Percentiles rank a stretch among this genome's conserved stretches.
phyloP scores from a whole-genome alignment of 2,797 vertebrate genomes.

The Varecia variegata region DNA sequence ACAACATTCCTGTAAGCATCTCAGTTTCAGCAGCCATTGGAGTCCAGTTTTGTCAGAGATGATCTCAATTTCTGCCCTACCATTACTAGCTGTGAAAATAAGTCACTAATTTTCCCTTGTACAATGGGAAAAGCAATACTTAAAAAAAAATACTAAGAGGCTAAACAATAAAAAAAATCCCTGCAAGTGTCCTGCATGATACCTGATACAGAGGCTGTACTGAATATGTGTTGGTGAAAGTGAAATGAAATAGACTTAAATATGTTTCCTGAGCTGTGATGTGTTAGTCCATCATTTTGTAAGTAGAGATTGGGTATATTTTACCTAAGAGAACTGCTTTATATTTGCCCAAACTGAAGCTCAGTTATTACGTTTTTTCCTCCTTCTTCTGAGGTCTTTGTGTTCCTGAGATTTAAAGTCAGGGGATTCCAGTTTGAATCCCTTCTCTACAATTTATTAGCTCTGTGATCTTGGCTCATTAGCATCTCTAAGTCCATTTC shows the following conservation, averaged over 20 bases:
- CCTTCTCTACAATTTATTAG: conserved; percentile 23
- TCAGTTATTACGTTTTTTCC: background rate
- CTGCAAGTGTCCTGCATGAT: background rate
- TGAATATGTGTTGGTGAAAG: background rate
- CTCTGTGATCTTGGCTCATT: background rate
- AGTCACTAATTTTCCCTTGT: background rate
- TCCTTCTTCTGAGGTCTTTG: background rate
- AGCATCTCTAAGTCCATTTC: conserved; percentile 25
- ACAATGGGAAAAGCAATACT: background rate
- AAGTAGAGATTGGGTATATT: background rate
- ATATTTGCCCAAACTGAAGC: background rate
- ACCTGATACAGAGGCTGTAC: background rate
- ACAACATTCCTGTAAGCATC: background rate
- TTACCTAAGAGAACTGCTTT: background rate
- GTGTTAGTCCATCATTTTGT: background rate
- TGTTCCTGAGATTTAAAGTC: conserved; percentile 9
- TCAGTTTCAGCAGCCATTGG: background rate
- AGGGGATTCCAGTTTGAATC: background rate
- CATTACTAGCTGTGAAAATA: background rate
- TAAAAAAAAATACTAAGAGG: background rate
- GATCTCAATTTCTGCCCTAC: background rate
- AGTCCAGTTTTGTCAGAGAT: background rate
- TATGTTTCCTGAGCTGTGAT: background rate
- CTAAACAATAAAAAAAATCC: background rate
- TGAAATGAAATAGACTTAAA: conserved; percentile 6